phyloP scores from a whole-genome alignment of 2,888 invertebrate species.

The Catocala sponsa region DNA sequence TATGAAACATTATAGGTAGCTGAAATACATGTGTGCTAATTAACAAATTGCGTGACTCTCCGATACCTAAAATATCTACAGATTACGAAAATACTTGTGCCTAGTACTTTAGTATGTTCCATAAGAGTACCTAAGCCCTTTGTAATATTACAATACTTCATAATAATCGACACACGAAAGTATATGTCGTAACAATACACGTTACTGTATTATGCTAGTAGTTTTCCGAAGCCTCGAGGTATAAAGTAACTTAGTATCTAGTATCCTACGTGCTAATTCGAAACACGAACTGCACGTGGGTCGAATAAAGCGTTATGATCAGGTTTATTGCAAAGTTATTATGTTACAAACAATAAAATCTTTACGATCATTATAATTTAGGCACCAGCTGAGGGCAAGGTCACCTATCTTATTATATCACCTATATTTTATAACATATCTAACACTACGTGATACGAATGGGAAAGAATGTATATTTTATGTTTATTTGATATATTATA shows the following conservation, averaged over 20 bases:
- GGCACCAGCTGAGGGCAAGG: neutral
- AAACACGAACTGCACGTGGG: slow-evolving; percentile 12
- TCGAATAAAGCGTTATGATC: slow-evolving; percentile 10
- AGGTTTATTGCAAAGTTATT: slow-evolving; percentile 6
- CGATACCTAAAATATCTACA: too few relatives aligned
- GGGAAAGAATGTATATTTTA: too few relatives aligned
- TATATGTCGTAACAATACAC: slow-evolving; percentile 6
- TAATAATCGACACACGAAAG: neutral
- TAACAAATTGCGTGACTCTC: too few relatives aligned
- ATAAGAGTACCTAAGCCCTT: slow-evolving; percentile 7
- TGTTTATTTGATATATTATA: too few relatives aligned
- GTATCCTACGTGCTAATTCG: slow-evolving; percentile 11
- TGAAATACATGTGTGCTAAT: too few relatives aligned
- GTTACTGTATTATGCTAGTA: slow-evolving; percentile 6
- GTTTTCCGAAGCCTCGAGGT: slow-evolving; percentile 13
- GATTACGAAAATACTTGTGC: neutral
- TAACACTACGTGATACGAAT: too few relatives aligned
- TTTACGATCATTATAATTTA: neutral
- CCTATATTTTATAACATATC: too few relatives aligned
- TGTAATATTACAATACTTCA: slow-evolving; percentile 9
- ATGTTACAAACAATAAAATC: neutral
- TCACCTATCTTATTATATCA: too few relatives aligned
- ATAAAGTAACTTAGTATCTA: slow-evolving; percentile 14
- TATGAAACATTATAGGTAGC: too few relatives aligned
- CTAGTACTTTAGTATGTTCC: slow-evolving; percentile 5